Percentiles rank a stretch among this genome's conserved stretches.
phyloP scores from a whole-genome alignment of 1,140 invertebrate species.

The Saccostrea echinata region DNA sequence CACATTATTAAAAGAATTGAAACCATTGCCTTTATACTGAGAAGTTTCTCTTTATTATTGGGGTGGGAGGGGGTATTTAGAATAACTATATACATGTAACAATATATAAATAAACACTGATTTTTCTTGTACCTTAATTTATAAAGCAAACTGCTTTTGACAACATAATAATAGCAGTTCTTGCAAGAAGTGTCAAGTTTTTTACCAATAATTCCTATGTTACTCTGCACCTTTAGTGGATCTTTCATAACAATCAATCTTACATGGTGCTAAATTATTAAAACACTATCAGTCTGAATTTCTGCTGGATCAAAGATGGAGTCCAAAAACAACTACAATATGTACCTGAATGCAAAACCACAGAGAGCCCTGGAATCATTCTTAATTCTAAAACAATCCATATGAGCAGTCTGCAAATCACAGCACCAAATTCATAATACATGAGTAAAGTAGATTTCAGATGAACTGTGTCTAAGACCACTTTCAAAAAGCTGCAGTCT shows the following conservation, averaged over 20 bases:
- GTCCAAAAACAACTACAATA: neutral
- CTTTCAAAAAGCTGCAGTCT: neutral
- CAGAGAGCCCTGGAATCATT: neutral
- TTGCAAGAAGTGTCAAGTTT: too few species aligned
- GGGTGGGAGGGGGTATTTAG: too few species aligned
- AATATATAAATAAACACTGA: too few species aligned
- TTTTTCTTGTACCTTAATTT: too few species aligned
- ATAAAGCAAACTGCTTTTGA: too few species aligned
- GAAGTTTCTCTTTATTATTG: too few species aligned
- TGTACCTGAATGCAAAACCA: neutral
- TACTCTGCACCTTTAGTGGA: neutral
- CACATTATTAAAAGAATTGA: too few species aligned
- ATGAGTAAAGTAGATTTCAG: neutral
- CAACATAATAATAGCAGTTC: too few species aligned
- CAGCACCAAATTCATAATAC: neutral
- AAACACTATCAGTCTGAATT: neutral
- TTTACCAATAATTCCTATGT: neutral
- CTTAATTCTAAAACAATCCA: conserved; percentile 4
- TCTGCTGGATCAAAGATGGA: neutral
- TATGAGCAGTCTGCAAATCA: neutral
- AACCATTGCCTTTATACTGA: too few species aligned
- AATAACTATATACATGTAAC: too few species aligned
- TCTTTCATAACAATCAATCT: neutral
- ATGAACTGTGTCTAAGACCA: neutral
- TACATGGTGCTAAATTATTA: neutral